Conservation (phyloP, 2,113 vertebrate genomes). For the Hyperoodon ampullatus region DNA sequence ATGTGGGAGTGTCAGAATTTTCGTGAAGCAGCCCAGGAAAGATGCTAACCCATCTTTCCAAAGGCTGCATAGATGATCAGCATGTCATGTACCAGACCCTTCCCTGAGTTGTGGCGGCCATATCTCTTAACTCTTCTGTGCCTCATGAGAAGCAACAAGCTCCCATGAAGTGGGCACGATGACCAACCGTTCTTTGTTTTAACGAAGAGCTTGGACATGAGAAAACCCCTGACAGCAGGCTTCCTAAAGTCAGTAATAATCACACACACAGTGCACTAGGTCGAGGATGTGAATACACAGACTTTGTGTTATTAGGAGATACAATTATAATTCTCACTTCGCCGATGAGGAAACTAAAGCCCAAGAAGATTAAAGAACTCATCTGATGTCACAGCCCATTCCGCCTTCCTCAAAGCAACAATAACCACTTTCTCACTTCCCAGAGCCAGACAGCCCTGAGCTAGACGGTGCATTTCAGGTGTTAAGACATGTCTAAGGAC, state of each 20-base stretch:
- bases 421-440: background rate
- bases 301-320: background rate
- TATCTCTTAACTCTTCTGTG: background rate
- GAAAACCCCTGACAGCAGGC: background rate
- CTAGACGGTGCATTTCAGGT: background rate
- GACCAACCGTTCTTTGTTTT: background rate
- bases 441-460: background rate
- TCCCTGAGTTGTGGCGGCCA: background rate
- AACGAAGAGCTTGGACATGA: background rate
- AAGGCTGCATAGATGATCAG: fast-evolving
- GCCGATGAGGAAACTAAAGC: background rate
- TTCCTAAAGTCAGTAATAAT: background rate
- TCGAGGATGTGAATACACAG: background rate
- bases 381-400: background rate
- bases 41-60: background rate
- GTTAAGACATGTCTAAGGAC: background rate
- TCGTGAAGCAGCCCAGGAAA: background rate
- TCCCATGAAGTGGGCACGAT: background rate
- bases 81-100: background rate
- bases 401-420: background rate
- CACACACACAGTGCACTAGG: background rate
- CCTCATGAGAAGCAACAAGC: background rate
- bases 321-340: background rate
- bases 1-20: background rate
- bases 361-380: background rate